These are phyloP conservation scores for Pyrrhosoma nymphula DNA, from an alignment of 2,888 invertebrate species.

Conservation along the genomic window DNA sequence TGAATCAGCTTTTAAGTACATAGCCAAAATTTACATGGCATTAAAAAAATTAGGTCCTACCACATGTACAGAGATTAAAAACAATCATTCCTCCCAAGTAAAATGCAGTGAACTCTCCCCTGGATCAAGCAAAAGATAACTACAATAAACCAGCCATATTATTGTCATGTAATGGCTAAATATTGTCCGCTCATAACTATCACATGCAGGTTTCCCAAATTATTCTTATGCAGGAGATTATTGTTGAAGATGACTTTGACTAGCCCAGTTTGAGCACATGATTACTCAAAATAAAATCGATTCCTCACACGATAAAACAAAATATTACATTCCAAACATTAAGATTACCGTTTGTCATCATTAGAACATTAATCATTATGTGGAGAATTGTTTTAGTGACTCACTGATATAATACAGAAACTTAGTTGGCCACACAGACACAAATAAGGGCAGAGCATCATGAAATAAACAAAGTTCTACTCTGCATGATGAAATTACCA, in stretches of 20 bases:
- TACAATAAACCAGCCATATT: conserved; percentile 40
- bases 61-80: background rate
- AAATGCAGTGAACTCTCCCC: background rate
- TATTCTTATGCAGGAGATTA: conserved; percentile 31
- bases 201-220: conserved; percentile 50
- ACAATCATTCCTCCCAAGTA: background rate
- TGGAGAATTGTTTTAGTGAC: background rate
- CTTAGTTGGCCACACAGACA: background rate
- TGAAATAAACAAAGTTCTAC: background rate
- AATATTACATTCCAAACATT: background rate
- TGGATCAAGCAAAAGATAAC: background rate
- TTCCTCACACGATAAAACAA: background rate
- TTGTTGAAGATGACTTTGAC: background rate
- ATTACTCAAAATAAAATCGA: background rate
- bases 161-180: conserved; percentile 61
- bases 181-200: conserved; percentile 58
- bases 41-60: conserved; percentile 34
- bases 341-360: background rate
- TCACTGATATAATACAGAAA: background rate
- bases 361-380: background rate
- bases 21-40: background rate
- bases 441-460: background rate
- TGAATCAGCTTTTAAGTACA: conserved; percentile 1
- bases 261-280: conserved; percentile 29
- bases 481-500: background rate